These are phyloP conservation scores for Otocyon megalotis DNA, from an alignment of 2,113 vertebrate species.

Conservation along the genomic window DNA sequence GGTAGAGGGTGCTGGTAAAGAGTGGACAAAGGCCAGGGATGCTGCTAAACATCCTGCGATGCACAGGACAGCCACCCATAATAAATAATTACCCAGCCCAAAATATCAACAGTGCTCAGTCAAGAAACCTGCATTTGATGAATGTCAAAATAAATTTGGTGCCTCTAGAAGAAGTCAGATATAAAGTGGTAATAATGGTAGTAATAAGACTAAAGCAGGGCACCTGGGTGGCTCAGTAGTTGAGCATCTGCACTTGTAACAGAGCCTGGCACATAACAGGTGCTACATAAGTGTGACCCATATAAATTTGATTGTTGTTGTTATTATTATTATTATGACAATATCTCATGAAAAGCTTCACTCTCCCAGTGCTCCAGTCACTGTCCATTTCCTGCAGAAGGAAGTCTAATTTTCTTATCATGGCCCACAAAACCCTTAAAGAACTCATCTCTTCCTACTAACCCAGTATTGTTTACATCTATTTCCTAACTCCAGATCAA, in stretches of 20 bases:
- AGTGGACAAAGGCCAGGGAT: not conserved
- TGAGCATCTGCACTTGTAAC: not conserved
- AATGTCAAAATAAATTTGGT: not conserved
- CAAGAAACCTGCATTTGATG: slow-evolving; percentile 27
- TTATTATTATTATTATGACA: not conserved
- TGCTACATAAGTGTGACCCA: not conserved
- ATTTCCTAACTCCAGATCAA: slow-evolving; percentile 30
- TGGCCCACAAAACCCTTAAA: not conserved
- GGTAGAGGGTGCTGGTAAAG: not conserved
- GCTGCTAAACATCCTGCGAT: not conserved
- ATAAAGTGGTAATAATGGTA: not conserved
- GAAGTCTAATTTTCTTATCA: slow-evolving; percentile 8
- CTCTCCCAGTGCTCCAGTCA: not conserved
- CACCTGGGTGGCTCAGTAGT: too few species aligned
- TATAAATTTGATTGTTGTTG: not conserved
- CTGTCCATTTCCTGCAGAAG: not conserved
- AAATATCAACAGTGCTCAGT: not conserved
- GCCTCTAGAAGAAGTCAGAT: not conserved
- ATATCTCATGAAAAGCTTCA: not conserved
- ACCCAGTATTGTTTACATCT: not conserved
- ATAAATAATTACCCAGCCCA: not conserved
- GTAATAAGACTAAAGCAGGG: not conserved
- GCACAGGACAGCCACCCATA: not conserved
- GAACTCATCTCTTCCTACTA: not conserved
- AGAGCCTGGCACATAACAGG: not conserved